Evolutionary conservation across 2,888 invertebrate genomes (phyloP), one percentile per base, ranked within the genome.

Genomic region (Drosophila quasianomalipes): DNA sequence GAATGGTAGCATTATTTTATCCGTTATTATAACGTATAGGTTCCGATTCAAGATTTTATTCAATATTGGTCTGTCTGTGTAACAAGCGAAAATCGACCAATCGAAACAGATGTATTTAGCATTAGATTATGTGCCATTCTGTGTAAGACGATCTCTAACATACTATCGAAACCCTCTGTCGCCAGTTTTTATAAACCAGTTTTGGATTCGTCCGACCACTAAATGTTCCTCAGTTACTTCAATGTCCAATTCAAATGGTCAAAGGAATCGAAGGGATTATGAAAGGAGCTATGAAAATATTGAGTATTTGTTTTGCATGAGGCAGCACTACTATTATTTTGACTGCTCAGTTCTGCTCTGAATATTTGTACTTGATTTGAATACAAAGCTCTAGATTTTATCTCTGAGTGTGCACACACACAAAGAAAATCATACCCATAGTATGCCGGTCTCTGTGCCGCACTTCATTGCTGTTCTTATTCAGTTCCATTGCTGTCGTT

Each of bases 401-500:
- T 61, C 31, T 37, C 57, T 52, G n/a, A 35, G 35, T 35, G 49
- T 49, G 28, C 30, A 41, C 28, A 58, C 41, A 51, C 33, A 37
- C 14, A 57, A 16, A 52, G 22, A 39, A 30, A 31, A 39, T 16
- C 30, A 59, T 62, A 28, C 26, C 30, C 28, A n/a, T 16, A 33
- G 37, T 30, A 16, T 44, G 19, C 3, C 33, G 22, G 33, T 39
- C 47, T 22, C 31, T 66, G 55, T 64, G 72, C 44, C 81, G 82
- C 76, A 82, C 79, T 82, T 85, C 79, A 85, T 83, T 81, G 37
- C 78, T 63, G 70, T 81, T 83, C 79, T 83, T 81, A 85, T 84
- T 83, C 81, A 72, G 64, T 73, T 76, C 79, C 67, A 74, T 79
- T 73, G 72, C 83, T 85, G 82, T 84, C 83, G 85, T 80, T 79